Conservation (phyloP, 2,888 invertebrate species). For the Drosophila fungiperda region DNA sequence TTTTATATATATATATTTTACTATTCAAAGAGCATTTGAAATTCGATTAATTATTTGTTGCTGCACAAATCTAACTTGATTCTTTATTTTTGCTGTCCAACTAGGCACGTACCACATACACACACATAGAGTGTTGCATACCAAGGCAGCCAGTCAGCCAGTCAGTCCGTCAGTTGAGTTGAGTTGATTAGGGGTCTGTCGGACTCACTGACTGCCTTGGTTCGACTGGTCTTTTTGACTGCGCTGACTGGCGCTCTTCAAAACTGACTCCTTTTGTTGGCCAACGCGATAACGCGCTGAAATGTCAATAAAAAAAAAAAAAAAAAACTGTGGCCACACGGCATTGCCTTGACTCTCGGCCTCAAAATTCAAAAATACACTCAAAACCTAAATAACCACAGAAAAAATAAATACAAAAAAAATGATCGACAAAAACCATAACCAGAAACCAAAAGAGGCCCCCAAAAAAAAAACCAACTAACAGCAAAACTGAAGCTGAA, state of each 20-base stretch:
- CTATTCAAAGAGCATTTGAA: conserved; percentile 36
- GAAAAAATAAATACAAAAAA: conserved; percentile 8
- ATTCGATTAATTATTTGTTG: conserved; percentile 13
- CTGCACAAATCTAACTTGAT: not conserved
- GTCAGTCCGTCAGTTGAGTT: conserved; percentile 62
- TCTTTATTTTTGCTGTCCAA: conserved; percentile 37
- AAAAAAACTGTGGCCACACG: conserved; percentile 64
- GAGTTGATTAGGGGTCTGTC: conserved; percentile 76
- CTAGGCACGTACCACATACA: conserved; percentile 13
- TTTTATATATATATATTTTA: too few relatives aligned
- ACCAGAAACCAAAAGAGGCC: conserved; percentile 12
- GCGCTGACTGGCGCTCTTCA: conserved; percentile 64
- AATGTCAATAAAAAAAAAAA: conserved; percentile 69
- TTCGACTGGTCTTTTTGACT: conserved; percentile 22
- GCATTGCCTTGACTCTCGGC: conserved; percentile 74
- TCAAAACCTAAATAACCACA: conserved; percentile 12
- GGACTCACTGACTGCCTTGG: conserved; percentile 35
- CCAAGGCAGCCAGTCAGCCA: conserved; percentile 33
- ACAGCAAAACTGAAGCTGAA: conserved; percentile 1
- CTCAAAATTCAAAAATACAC: conserved; percentile 74
- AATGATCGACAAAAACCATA: conserved; percentile 7
- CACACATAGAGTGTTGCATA: conserved; percentile 42
- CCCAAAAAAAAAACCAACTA: not conserved
- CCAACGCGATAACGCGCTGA: conserved; percentile 75
- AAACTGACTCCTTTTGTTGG: conserved; percentile 79